A percentile compares a stretch with the other conserved stretches of the same genome.
Conservation (phyloP, 2,113 vertebrate species). For the Isurus oxyrinchus region DNA sequence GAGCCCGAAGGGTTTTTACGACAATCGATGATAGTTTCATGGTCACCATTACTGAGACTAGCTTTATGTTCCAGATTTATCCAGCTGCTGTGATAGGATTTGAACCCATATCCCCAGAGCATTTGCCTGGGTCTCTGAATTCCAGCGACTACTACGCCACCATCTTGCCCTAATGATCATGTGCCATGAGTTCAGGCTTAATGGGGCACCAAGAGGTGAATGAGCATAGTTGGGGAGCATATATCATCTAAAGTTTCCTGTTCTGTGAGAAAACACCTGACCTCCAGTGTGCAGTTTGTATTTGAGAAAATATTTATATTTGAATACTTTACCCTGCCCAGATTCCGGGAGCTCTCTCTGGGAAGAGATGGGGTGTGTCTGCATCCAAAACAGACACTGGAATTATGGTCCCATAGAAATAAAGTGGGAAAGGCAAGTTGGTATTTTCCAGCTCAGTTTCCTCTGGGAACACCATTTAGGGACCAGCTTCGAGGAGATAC, state of each 20-base stretch:
- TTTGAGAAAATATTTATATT: background rate
- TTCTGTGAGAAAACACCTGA: background rate
- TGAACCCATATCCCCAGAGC: too few species aligned
- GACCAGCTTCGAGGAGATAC: too few species aligned
- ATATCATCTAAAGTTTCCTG: background rate
- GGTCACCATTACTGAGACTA: too few species aligned
- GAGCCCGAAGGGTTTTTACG: too few species aligned
- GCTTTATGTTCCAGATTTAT: too few species aligned
- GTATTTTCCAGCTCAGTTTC: background rate
- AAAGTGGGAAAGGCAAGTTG: background rate
- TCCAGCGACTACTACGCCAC: too few species aligned
- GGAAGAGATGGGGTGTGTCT: too few species aligned
- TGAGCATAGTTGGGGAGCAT: background rate
- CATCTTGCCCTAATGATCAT: background rate
- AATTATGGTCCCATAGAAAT: background rate
- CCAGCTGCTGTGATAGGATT: too few species aligned
- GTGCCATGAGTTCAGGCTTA: background rate
- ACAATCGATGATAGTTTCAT: too few species aligned
- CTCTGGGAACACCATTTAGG: background rate
- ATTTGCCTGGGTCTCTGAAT: too few species aligned
- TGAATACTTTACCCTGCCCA: background rate
- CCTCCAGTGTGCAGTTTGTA: background rate
- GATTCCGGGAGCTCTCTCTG: background rate
- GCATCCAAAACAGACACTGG: background rate
- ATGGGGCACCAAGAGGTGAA: background rate